Conservation (phyloP, 2,797 vertebrate species). For the Poliocrania exsul region DNA sequence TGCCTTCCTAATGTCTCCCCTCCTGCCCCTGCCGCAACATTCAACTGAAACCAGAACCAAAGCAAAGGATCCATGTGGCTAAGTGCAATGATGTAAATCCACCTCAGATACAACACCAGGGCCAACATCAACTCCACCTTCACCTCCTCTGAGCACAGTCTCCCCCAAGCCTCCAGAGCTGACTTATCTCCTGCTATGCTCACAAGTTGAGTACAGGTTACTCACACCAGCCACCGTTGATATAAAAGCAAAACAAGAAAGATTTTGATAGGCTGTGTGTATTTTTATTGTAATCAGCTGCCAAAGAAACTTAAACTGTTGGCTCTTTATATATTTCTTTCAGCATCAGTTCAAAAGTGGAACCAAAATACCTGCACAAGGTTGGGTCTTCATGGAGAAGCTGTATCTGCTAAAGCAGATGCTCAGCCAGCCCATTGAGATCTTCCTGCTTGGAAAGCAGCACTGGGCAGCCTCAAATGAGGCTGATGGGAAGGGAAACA, state of each 20-base stretch:
- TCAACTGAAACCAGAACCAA: background rate
- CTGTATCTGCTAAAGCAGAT: background rate
- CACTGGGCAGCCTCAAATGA: background rate
- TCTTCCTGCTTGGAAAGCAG: background rate
- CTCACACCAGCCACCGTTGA: background rate
- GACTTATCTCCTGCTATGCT: background rate
- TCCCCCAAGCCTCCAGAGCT: background rate
- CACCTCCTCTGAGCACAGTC: background rate
- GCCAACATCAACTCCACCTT: background rate
- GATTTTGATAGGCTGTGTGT: background rate
- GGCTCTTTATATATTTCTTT: background rate
- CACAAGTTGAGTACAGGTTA: background rate
- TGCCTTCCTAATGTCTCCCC: fast-evolving
- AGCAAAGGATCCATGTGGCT: background rate
- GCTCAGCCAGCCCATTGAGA: background rate
- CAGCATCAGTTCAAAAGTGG: background rate
- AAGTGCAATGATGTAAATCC: background rate
- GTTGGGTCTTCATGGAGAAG: background rate
- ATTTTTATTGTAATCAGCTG: background rate
- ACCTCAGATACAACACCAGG: background rate
- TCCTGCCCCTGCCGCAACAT: background rate
- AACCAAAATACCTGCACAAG: background rate
- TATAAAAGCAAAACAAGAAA: background rate
- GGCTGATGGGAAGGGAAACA: background rate
- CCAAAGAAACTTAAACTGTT: background rate